Evolutionary conservation across 2,888 invertebrate species (phyloP).

Genomic region (Anagyrus pseudococci): DNA sequence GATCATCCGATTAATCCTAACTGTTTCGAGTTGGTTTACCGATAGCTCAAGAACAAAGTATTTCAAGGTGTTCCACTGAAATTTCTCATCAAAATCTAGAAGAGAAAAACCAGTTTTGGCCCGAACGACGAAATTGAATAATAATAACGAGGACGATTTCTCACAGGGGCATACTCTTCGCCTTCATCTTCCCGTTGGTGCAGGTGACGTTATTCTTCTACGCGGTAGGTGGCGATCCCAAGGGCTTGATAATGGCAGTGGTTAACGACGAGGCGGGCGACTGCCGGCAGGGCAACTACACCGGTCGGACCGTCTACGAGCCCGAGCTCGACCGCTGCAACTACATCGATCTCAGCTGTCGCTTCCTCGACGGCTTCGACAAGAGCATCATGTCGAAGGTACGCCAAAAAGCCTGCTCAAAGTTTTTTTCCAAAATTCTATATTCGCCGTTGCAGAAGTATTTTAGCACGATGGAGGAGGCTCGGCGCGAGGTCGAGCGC

Average conservation of each 20-base stretch:
- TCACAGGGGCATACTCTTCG: conserved; percentile 83
- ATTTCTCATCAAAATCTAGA: too few species aligned
- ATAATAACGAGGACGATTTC: too few species aligned
- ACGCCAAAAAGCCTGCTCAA: conserved; percentile 15
- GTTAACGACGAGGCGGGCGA: conserved; percentile 77
- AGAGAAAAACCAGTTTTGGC: too few species aligned
- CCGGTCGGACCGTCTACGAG: conserved; percentile 60
- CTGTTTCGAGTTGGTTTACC: too few species aligned
- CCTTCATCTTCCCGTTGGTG: conserved; percentile 81
- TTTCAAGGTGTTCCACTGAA: too few species aligned
- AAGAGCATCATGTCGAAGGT: conserved; percentile 66
- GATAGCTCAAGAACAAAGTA: too few species aligned
- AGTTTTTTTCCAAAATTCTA: not conserved
- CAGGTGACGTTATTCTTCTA: conserved; percentile 82
- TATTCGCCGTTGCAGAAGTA: conserved; percentile 60
- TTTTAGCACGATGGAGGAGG: conserved; percentile 63
- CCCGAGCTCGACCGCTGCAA: conserved; percentile 61
- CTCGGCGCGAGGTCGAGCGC: conserved; percentile 64
- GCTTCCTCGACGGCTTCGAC: conserved; percentile 68
- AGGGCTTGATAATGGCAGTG: conserved; percentile 75
- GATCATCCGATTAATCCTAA: too few species aligned
- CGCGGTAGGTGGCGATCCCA: conserved; percentile 80
- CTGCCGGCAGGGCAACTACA: conserved; percentile 58
- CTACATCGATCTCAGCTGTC: conserved; percentile 68
- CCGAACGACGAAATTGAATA: too few species aligned